Percentiles rank a stretch among this genome's conserved stretches.
These are phyloP conservation scores for Hyppa rectilinea DNA, from an alignment of 2,888 invertebrate species.

Conservation along the genomic window DNA sequence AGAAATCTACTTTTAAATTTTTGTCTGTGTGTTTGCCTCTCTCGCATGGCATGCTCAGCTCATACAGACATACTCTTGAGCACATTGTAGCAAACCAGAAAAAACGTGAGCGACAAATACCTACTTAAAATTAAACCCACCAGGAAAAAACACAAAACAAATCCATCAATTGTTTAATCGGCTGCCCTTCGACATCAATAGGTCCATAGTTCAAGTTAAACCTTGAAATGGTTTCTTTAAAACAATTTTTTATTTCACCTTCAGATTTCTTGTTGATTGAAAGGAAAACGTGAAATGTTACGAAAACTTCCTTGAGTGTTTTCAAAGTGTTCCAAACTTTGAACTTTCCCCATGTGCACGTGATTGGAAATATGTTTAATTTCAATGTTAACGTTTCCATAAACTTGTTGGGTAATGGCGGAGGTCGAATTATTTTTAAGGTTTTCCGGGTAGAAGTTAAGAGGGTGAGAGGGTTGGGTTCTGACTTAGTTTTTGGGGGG, in stretches of 20 bases:
- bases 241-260: constrained; percentile 9
- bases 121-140: not conserved
- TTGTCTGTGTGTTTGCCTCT: not conserved
- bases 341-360: not conserved
- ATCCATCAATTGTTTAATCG: not conserved
- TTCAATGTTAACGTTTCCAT: constrained; percentile 8
- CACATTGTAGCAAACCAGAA: not conserved
- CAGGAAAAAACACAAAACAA: not conserved
- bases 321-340: constrained; percentile 14
- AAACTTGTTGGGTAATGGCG: not conserved
- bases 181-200: not conserved
- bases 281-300: constrained; percentile 29
- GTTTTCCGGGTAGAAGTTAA: constrained; percentile 14
- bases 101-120: not conserved
- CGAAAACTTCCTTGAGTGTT: constrained; percentile 13
- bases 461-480: not conserved
- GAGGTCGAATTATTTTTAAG: not conserved
- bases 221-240: not conserved
- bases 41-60: not conserved
- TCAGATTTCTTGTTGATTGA: not conserved
- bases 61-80: not conserved
- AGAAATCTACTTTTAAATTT: no score
- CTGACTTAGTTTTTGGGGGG: not conserved
- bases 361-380: constrained; percentile 10
- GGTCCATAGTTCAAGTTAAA: not conserved